Base-by-base conservation (phyloP, 2,797 vertebrate species). In the Protonibea diacanthus region DNA sequence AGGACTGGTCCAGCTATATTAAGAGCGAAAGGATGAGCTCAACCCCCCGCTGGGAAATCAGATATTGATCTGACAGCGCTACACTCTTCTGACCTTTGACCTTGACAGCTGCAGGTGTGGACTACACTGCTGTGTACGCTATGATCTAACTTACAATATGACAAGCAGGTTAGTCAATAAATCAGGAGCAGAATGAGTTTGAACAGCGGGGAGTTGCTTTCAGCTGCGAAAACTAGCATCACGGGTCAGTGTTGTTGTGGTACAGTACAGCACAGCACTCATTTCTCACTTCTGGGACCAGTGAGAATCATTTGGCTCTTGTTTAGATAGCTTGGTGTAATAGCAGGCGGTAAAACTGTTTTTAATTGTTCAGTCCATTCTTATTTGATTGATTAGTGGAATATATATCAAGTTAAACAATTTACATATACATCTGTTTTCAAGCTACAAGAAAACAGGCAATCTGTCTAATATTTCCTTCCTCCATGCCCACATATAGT, bases 1-100 rank as follows among this genome's bases (percentile, higher is more conserved):
- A 45, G 29, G 44, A 59, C 27, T 4, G n/a, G 20, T 27, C 13
- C 27, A 52, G 65, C 74, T 38, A 72, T 79, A 85, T 86, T 71
- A 76, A 83, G 58, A 77, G 75, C 85, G 71, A 83, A 78, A 71
- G 74, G 76, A 77, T 74, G 44, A 86, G 71, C 52, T 88, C 65
- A 83, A 42, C 18, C 65, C 29, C 11, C 82, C 20, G 21, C 17
- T 51, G 74, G 79, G 79, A 86, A 89, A 82, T 84, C 78, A 74
- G 47, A 79, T 87, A 90, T 87, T 82, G 83, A 92, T 91, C 71
- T 63, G 67, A 84, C 64, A 69, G 58, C 38, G 69, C 65, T 57
- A 15, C 45, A 82, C 48, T 71, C 65, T 10, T 57, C 51, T 84
- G 83, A 83, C 83, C 80, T 87, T 73, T 89, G 85, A 88, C 87